Conservation (phyloP, 2,888 invertebrate genomes). For the Parnassius orleans region DNA sequence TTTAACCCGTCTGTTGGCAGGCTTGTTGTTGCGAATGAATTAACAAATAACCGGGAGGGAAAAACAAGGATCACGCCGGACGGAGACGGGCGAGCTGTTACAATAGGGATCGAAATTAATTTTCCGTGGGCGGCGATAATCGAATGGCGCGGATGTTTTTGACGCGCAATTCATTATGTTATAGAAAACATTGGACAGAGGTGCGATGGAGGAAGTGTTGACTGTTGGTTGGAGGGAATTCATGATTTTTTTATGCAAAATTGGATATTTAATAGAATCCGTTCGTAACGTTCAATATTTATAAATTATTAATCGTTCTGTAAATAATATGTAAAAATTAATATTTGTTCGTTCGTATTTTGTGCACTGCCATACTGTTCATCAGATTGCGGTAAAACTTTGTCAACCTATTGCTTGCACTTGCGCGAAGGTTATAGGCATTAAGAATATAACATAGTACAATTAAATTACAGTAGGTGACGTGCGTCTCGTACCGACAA, state of each 20-base stretch:
- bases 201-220: not conserved
- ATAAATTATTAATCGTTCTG: too few species aligned
- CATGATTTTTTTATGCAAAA: not conserved
- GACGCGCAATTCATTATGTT: constrained; percentile 50
- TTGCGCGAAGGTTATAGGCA: too few species aligned
- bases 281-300: too few species aligned
- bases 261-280: too few species aligned
- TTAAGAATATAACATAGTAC: too few species aligned
- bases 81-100: not conserved
- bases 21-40: constrained; percentile 16
- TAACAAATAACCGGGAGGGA: constrained; percentile 15
- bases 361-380: too few species aligned
- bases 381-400: too few species aligned
- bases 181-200: constrained; percentile 38
- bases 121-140: constrained; percentile 37
- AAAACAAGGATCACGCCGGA: constrained; percentile 16
- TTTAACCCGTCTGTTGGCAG: constrained; percentile 8
- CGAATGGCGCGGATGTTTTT: constrained; percentile 43
- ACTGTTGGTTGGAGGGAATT: not conserved
- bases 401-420: too few species aligned
- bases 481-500: too few species aligned
- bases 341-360: too few species aligned
- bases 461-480: too few species aligned
- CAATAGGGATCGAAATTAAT: constrained; percentile 44
- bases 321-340: too few species aligned